Percentiles rank a stretch among this genome's conserved stretches.
These are phyloP conservation scores for Aplidium turbinatum DNA, from an alignment of 23 tunicate genomes.

Conservation along the genomic window DNA sequence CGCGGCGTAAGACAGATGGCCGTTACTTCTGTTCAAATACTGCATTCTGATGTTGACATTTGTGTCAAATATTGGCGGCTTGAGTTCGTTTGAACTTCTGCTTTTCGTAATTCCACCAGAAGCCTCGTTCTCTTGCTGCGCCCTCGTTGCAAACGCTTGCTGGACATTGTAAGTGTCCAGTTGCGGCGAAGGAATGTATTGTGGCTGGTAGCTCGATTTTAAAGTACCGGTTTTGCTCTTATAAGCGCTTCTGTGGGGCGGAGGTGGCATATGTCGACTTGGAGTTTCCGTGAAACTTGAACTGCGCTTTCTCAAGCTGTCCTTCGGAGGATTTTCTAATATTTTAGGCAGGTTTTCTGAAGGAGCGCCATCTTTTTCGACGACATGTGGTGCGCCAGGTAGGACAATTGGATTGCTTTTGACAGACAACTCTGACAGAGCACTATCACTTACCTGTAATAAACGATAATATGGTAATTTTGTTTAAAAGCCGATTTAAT, in stretches of 20 bases:
- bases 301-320: slow-evolving; percentile 56
- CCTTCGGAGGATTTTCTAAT: slow-evolving; percentile 8
- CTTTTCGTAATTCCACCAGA: slow-evolving; percentile 25
- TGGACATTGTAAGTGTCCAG: slow-evolving; percentile 28
- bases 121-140: neutral
- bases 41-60: slow-evolving; percentile 43
- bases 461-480: too few species aligned
- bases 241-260: neutral
- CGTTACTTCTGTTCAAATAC: neutral
- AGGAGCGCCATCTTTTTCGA: neutral
- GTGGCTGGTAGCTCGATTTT: slow-evolving; percentile 7
- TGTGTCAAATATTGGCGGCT: slow-evolving; percentile 47
- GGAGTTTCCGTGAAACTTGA: slow-evolving; percentile 68
- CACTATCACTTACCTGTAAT: slow-evolving; percentile 54
- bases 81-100: slow-evolving; percentile 38
- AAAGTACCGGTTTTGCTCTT: neutral
- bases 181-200: neutral
- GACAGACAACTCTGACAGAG: slow-evolving; percentile 55
- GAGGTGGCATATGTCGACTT: neutral
- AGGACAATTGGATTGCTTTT: slow-evolving; percentile 47
- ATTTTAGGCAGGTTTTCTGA: slow-evolving; percentile 20
- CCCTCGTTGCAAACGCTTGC: neutral
- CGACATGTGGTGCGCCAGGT: slow-evolving; percentile 22
- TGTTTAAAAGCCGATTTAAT: too few species aligned
- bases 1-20: too few species aligned